These are phyloP conservation scores for Knipowitschia caucasica DNA, from an alignment of 2,797 vertebrate species.

Conservation along the genomic window DNA sequence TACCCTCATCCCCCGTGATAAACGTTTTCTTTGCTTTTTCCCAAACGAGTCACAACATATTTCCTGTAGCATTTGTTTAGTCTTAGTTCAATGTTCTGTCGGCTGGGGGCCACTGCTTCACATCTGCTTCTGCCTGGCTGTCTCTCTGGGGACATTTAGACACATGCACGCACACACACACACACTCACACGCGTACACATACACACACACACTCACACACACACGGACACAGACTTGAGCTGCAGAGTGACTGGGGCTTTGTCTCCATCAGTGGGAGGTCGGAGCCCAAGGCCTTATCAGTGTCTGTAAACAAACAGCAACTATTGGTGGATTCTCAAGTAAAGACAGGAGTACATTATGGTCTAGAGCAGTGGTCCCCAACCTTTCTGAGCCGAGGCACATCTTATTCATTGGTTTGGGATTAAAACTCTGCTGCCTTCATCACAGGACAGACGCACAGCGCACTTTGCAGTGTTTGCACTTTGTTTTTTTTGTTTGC, in stretches of 20 bases:
- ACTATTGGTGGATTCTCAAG: neutral
- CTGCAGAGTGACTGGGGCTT: slow-evolving; percentile 12
- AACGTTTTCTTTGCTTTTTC: neutral
- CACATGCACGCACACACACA: neutral
- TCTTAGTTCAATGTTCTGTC: slow-evolving; percentile 10
- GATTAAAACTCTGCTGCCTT: too few relatives aligned
- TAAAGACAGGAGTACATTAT: too few relatives aligned
- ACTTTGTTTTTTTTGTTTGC: too few relatives aligned
- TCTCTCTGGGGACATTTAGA: slow-evolving; percentile 15
- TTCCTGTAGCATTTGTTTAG: neutral
- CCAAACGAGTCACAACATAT: neutral
- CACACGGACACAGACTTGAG: slow-evolving; percentile 4
- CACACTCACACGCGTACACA: neutral
- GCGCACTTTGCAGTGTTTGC: too few relatives aligned
- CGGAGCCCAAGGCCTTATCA: slow-evolving; percentile 23
- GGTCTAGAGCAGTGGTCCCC: too few relatives aligned
- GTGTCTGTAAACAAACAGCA: slow-evolving; percentile 27
- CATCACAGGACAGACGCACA: too few relatives aligned
- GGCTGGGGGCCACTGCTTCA: slow-evolving; percentile 5
- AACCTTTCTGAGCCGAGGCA: too few relatives aligned
- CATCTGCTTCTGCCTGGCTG: slow-evolving; percentile 5
- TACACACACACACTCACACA: neutral
- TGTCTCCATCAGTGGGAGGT: slow-evolving; percentile 2
- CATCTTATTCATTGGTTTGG: too few relatives aligned
- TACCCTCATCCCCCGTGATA: neutral